Evolutionary conservation across 2,888 invertebrate species (phyloP), one percentile per base, ranked within the genome.

Genomic region (Dolichomitus sp.): DNA sequence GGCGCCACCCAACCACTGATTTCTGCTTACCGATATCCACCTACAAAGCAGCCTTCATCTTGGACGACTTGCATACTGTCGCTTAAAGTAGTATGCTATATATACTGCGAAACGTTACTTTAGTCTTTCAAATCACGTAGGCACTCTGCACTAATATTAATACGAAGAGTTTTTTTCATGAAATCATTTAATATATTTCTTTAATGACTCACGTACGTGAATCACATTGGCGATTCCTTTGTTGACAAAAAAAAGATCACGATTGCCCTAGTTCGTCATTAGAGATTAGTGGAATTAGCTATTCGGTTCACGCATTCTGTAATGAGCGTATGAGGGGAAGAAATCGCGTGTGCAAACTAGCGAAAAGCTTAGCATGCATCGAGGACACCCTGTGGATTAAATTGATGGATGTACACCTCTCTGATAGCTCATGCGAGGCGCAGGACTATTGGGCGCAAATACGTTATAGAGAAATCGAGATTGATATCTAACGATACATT

Each of bases 31-130:
- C 89, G 92, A 92, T 92, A 92, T 89, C 91, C 87, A 80, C 81
- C 86, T 86, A 92, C 92, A 92, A 92, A 90, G 92, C 91, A 88
- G 90, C 92, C 90, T 92, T 92, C 92, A 92, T 92, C 90, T 90
- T 86, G 83, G 84, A 84, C 81, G 76, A 77, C 69, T 76, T 85
- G 70, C 76, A 81, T 81, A 75, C 65, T 50, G 65, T 66, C 57
- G n/a, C 42, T 79, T 61, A 72, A 50, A 70, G 50, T 40, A 52
- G 45, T 70, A 65, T 14, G 40, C 7, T 65, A 61, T 73, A 65
- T 19, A 57, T 27, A 48, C 37, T 30, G 40, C 23, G 30, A 72
- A 66, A 72, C 23, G 40, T 33, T 40, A 9, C 40, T 52, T 30
- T 42, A 30, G n/a, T 73, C 40, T 48, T 68, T 61, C 45, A 37